These are phyloP conservation scores for Macrobrachium rosenbergii DNA, from an alignment of 1,140 invertebrate species.

Conservation along the genomic window DNA sequence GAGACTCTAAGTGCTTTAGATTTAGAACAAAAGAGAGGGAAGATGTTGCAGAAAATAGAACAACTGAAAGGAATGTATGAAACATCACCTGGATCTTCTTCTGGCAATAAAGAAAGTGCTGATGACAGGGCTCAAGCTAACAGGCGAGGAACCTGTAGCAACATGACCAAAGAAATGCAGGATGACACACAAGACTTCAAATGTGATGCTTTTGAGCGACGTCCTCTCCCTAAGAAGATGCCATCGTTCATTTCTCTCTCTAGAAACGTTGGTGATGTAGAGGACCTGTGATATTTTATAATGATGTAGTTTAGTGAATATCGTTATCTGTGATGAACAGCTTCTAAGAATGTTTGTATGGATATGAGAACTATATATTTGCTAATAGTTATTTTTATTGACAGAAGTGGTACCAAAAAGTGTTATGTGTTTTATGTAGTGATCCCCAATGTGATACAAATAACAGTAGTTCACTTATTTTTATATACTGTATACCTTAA, in stretches of 20 bases:
- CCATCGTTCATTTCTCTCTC: constrained; percentile 55
- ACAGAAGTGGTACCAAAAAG: no score
- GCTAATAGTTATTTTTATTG: not conserved
- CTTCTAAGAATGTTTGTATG: not conserved
- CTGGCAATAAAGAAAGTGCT: no score
- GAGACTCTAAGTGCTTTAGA: no score
- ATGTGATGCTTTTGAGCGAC: not conserved
- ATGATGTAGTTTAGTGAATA: not conserved
- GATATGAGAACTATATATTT: not conserved
- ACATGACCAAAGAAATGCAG: not conserved
- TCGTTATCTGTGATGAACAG: not conserved
- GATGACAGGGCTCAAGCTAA: no score
- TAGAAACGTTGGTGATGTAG: constrained; percentile 29
- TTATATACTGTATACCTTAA: no score
- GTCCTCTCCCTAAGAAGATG: constrained; percentile 42
- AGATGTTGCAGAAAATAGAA: no score
- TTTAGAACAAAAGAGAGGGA: no score
- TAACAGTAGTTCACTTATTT: no score
- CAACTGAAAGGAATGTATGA: no score
- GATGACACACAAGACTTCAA: not conserved
- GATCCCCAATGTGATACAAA: no score
- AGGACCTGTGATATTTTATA: constrained; percentile 35
- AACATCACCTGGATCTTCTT: no score
- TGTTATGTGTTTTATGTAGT: no score
- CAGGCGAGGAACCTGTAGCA: not conserved